phyloP scores from a whole-genome alignment of 2,797 vertebrate genomes.

The Nyctibius grandis region DNA sequence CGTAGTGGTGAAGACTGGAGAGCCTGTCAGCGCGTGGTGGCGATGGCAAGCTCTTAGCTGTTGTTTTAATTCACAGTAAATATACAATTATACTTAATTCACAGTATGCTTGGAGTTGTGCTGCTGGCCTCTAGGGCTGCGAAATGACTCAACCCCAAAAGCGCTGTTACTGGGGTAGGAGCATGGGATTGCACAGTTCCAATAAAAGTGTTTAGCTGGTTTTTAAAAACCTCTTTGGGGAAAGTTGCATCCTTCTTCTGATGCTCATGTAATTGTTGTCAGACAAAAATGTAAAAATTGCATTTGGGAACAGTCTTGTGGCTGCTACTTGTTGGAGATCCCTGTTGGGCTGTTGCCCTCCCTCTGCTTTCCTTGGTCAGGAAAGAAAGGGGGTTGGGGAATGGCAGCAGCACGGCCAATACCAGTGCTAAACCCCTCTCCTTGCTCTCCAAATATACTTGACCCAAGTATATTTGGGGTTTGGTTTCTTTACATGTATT shows the following conservation, averaged over 20 bases:
- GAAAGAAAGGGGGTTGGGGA: not conserved
- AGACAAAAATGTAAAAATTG: not conserved
- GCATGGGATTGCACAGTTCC: not conserved
- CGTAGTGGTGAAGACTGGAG: rapidly evolving
- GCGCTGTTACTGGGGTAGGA: not conserved
- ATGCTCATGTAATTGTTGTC: rapidly evolving
- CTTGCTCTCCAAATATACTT: not conserved
- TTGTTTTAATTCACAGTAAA: not conserved
- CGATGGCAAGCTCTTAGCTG: rapidly evolving
- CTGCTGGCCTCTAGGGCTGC: not conserved
- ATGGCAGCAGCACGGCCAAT: not conserved
- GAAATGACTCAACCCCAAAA: not conserved
- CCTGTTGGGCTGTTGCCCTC: not conserved
- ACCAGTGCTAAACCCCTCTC: not conserved
- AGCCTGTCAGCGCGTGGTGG: not conserved
- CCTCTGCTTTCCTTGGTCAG: not conserved
- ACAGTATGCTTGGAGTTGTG: not conserved
- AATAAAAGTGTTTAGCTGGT: rapidly evolving
- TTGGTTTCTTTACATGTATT: not conserved
- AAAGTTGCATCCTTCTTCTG: not conserved
- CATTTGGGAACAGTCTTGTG: not conserved
- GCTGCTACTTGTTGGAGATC: not conserved
- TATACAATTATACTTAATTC: not conserved
- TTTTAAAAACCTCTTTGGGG: not conserved
- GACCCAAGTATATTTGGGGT: not conserved